Evolutionary conservation across 2,888 invertebrate species (phyloP), one percentile per base, ranked within the genome.

Genomic region (Tetragnatha montana): DNA sequence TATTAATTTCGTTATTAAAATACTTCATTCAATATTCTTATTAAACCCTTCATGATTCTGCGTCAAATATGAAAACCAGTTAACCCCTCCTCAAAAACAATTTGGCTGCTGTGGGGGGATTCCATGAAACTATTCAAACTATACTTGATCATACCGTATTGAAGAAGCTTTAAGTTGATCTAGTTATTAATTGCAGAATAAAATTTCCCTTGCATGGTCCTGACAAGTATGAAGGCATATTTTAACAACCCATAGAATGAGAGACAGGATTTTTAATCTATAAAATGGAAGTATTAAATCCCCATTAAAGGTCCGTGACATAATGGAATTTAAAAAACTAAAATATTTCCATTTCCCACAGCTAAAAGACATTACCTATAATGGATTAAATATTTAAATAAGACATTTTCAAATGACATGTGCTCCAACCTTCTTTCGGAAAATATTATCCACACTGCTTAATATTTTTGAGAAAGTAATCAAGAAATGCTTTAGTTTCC

Each of bases 201-300:
- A 60, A 17, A 60, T 17, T 60, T 60, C 17, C 0, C 4, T 10
- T 8, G 60, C 10, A 17, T 8, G 10, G 60, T 60, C 4, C 19
- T 80, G 70, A 47, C 80, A 80, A 12, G 35, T 80, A 22, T 35
- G 12, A 49, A 70, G 35, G 70, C 10, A n/a, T 80, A 80, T 22
- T 80, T 47, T 22, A 80, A 69, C 68, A 80, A 80, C 47, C 35
- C 14, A 19, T 49, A 49, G 47, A 12, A 80, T 47, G 35, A 14
- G 3, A 22, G 73, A 68, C 80, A 80, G 35, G 68, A 14, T 51
- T 80, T 80, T 80, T 70, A 80, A 69, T 80, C 69, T 47, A 68
- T 19, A 80, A 80, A 80, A 69, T 80, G 47, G 70, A 80, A 69
- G 47, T 80, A 70, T 80, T 80, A 80, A 80, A 80, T 80, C 80